These are phyloP conservation scores for Zapornia atra DNA, from an alignment of 2,113 vertebrate species.

Conservation along the genomic window DNA sequence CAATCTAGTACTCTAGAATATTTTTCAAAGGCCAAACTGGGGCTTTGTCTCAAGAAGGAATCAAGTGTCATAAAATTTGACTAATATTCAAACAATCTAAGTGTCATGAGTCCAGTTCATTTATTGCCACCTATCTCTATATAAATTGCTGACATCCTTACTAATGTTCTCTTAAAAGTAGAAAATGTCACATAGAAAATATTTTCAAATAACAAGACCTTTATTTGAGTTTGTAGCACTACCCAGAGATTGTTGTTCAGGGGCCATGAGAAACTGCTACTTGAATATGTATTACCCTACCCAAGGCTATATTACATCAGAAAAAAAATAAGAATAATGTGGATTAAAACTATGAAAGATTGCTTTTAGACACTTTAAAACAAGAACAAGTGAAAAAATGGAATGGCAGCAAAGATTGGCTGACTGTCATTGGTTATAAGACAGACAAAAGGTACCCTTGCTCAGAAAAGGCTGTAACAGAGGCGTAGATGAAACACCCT, in stretches of 20 bases:
- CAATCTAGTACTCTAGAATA: too few relatives aligned
- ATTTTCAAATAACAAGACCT: background rate
- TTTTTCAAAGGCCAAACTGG: background rate
- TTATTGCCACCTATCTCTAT: background rate
- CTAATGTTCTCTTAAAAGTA: background rate
- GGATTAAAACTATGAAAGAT: background rate
- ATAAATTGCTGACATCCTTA: background rate
- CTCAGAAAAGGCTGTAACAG: background rate
- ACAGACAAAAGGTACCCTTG: background rate
- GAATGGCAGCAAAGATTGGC: background rate
- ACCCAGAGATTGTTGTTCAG: background rate
- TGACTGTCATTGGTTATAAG: background rate
- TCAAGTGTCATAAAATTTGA: background rate
- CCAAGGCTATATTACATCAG: background rate
- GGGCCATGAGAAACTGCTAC: background rate
- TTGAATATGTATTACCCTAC: background rate
- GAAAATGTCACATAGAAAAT: background rate
- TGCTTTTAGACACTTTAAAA: background rate
- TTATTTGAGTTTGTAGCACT: background rate
- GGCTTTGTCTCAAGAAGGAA: background rate
- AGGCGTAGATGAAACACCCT: background rate
- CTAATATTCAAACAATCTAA: background rate
- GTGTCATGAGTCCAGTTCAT: background rate
- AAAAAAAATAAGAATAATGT: background rate
- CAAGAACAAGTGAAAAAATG: background rate